These are phyloP conservation scores for Eristalinus sepulchralis DNA, from an alignment of 2,888 invertebrate species.

Conservation along the genomic window DNA sequence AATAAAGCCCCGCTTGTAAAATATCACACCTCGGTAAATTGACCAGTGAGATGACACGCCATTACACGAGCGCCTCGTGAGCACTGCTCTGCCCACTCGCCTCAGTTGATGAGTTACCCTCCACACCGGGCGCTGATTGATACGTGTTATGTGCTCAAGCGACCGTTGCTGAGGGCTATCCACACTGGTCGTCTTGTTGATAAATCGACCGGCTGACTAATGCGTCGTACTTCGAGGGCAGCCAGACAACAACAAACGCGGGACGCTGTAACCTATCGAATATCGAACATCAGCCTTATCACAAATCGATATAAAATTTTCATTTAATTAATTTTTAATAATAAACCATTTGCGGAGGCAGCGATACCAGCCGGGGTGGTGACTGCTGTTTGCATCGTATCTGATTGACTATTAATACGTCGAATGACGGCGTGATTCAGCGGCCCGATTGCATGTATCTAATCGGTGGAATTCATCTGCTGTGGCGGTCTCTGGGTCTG, in stretches of 20 bases:
- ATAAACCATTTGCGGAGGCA: not conserved
- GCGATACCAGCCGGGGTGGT: not conserved
- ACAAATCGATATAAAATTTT: slow-evolving; percentile 20
- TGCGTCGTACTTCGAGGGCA: too few relatives aligned
- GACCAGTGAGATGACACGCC: not conserved
- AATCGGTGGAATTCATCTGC: not conserved
- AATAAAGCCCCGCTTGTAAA: not conserved
- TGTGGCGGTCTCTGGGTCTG: not conserved
- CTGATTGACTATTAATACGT: not conserved
- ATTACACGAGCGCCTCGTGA: not conserved
- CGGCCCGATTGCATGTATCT: not conserved
- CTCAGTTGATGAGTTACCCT: not conserved
- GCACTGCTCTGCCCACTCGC: not conserved
- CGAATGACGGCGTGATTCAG: not conserved
- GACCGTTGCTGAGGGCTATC: not conserved
- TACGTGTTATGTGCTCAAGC: not conserved
- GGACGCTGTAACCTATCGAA: not conserved
- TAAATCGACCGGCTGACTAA: too few relatives aligned
- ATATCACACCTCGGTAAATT: slow-evolving; percentile 15
- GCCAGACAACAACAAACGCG: too few relatives aligned
- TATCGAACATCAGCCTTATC: not conserved
- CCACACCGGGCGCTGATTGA: not conserved
- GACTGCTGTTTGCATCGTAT: not conserved
- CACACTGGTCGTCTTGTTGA: too few relatives aligned
- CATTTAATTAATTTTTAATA: slow-evolving; percentile 36